Evolutionary conservation across 2,797 vertebrate genomes (phyloP), one percentile per base, ranked within the genome.

Genomic region (Steatocranus sp.): DNA sequence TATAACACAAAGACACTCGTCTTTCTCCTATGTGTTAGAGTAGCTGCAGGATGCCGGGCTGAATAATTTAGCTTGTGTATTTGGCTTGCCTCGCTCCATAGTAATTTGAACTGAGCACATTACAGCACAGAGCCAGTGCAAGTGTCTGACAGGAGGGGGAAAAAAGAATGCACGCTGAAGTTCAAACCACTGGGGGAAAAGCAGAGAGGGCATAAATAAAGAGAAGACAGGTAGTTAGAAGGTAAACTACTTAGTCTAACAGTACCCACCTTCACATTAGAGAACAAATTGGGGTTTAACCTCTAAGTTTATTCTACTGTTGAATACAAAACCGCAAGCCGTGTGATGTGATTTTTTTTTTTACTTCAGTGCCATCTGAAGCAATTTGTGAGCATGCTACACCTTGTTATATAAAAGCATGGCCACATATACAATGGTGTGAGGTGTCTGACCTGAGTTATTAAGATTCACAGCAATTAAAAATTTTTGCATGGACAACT

Each of bases 11-110:
- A 43, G 18, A 41, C 53, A 85, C 49, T 48, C 27, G 14, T 48
- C 36, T 36, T 74, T 48, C 50, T 53, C n/a, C 53, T 11, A 11
- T 76, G 80, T 70, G 80, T 78, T 66, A 27, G 79, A 74, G 75
- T 74, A 61, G 81, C 81, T 83, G 84, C 86, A 86, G 89, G 80
- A 84, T 63, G 70, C 75, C 18, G 80, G 43, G 66, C 73, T 94
- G 83, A 91, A 94, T 94, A 81, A 94, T 94, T 93, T 87, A 94
- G 84, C 70, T 74, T 81, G 87, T 92, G 88, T 89, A 83, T 83
- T 85, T 84, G 87, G 88, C 80, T 88, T 50, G 77, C 78, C 68
- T 80, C 54, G 79, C 85, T 80, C 38, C 36, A 32, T 61, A 46
- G 88, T 84, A 92, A 88, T 91, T 43, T 91, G 85, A 90, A 87